Percentiles rank a stretch among this genome's conserved stretches.
These are phyloP conservation scores for Homarus americanus DNA, from an alignment of 1,140 invertebrate species.

Conservation along the genomic window DNA sequence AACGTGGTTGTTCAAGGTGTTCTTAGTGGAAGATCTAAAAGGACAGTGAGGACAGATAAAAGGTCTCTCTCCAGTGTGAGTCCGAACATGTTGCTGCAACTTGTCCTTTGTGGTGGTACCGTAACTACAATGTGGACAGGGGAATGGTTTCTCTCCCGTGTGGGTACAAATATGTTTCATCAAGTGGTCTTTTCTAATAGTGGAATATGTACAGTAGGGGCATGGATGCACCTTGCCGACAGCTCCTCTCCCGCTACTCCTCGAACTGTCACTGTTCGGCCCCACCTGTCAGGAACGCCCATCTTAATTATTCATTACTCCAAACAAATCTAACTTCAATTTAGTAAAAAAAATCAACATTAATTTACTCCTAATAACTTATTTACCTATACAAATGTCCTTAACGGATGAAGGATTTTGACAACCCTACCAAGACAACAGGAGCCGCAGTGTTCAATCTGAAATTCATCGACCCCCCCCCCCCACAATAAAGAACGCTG, in stretches of 20 bases:
- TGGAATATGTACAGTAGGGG: conserved; percentile 28
- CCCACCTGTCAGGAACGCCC: conserved; percentile 1
- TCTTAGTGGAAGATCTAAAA: not conserved
- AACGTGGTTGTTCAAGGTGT: conserved; percentile 11
- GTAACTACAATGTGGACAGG: conserved; percentile 23
- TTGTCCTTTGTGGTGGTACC: conserved; percentile 30
- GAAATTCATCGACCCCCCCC: too few relatives aligned
- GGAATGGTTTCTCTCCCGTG: conserved; percentile 19
- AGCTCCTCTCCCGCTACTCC: not conserved
- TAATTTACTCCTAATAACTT: too few relatives aligned
- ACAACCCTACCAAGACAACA: too few relatives aligned
- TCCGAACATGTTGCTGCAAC: conserved; percentile 10
- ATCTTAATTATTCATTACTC: not conserved
- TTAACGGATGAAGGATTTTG: too few relatives aligned
- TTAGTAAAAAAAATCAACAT: not conserved
- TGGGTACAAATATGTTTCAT: conserved; percentile 26
- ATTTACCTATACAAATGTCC: too few relatives aligned
- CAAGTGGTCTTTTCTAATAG: conserved; percentile 7
- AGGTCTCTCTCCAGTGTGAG: conserved; percentile 23
- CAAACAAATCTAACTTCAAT: not conserved
- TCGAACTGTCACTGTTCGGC: not conserved
- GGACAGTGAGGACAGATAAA: conserved; percentile 20
- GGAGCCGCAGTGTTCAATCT: too few relatives aligned
- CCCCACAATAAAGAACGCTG: too few relatives aligned
- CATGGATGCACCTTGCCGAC: conserved; percentile 21